Evolutionary conservation across 35 echinoderm and acorn worm species (phyloP), one percentile per base, ranked within the genome.

Genomic region (Chiridota heheva): DNA sequence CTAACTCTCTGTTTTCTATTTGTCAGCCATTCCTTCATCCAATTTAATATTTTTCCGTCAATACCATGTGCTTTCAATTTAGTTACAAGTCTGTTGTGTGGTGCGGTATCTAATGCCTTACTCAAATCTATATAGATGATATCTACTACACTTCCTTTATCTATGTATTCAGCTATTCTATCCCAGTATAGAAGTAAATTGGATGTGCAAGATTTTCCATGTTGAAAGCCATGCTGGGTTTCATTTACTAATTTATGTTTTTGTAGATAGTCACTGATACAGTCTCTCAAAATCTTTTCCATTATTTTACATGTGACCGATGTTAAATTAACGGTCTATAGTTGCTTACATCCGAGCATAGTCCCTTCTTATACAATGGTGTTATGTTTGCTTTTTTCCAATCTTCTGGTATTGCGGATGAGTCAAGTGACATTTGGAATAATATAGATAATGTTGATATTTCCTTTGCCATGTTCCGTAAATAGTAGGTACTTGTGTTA

Each of bases 381-480:
- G 80, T 82, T 30, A 82, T 43, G 31, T 82, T 82, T 68, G 65
- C 41, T 70, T 36, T 67, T 70, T 67, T 82, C 80, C 80, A 69
- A 2, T 67, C 63, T 29, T 47, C 31, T 44, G 62, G 80, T 45
- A 82, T 69, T 26, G 27, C 4, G 29, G 60, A 15, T 70, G 37
- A n/a, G 1, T 69, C 16, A 32, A 82, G 39, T 49, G 80, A 68
- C 34, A 15, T 53, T 29, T 70, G 17, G 60, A 69, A 82, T 29
- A 68, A 69, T 30, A 62, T 24, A 13, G 35, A 28, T 2, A 76
- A 17, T 32, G 72, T 56, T 6, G 43, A n/a, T 56, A 76, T 44
- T 56, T 76, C 72, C 44, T 76, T 17, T 32, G 72, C 42, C 22
- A 42, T 58, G 36, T 80, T 58, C 40, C 34, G 60, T 18, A 63